Base-by-base conservation (phyloP, 2,888 invertebrate genomes). In the Drosophila emarginata region DNA sequence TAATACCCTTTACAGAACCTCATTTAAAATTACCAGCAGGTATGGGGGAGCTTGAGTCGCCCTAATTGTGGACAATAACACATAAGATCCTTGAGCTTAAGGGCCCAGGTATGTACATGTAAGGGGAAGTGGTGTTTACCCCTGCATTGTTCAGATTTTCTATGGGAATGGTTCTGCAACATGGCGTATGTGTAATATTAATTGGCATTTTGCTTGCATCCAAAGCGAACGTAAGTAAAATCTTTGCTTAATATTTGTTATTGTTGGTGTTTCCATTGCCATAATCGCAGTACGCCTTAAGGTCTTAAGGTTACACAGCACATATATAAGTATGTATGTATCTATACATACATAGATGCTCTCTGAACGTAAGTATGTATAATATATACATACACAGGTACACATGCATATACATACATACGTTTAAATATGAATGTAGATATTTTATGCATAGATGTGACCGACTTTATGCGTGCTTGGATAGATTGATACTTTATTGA, bases 151-250 rank as follows among this genome's bases (percentile, higher is more conserved):
- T 60, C 72, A 76, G 69, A 87, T 76, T 84, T 80, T 76, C 58
- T 67, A 56, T 58, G 65, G 62, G 64, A 67, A 64, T 81, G 72
- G 67, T 68, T 50, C 64, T 53, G 68, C 81, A 69, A 78, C 70
- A 56, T 56, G 67, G 74, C 72, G 78, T 68, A 80, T 87, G 71
- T 67, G 77, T 81, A 79, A 87, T 87, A 87, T 81, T 81, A 81
- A 85, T 81, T 68, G 85, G 66, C 72, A 68, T 65, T 69, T 71
- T 78, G 65, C 67, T 58, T 67, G 15, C 39, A 61, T 40, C 53
- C 14, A 57, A 57, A 28, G 53, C 53, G 9, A 51, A 50, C 74
- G 54, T 65, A 68, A 56, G 72, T 77, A 74, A 69, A 63, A 70
- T 71, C 57, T 61, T 52, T 39, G 40, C 58, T 60, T 63, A 23